Evolutionary conservation across 1,140 invertebrate species (phyloP).

Genomic region (Drosophila bipectinata): DNA sequence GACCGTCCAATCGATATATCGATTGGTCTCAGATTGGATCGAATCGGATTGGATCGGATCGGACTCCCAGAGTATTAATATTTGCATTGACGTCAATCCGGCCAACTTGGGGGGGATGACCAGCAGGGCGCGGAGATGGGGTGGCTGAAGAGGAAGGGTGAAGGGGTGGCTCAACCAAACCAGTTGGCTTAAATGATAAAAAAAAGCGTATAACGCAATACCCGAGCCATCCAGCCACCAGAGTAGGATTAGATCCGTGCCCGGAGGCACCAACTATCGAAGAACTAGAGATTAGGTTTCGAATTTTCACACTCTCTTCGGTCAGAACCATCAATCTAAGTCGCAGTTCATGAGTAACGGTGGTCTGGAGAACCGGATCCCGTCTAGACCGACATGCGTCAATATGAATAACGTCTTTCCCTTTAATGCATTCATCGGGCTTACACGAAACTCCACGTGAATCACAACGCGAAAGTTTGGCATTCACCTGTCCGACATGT

Average conservation of each 20-base stretch:
- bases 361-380: slow-evolving; percentile 54
- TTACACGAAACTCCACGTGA: slow-evolving; percentile 46
- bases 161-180: slow-evolving; percentile 18
- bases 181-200: slow-evolving; percentile 31
- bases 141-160: neutral
- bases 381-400: slow-evolving; percentile 24
- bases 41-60: slow-evolving; percentile 17
- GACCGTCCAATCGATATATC: slow-evolving; percentile 27
- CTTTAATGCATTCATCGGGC: slow-evolving; percentile 25
- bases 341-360: slow-evolving; percentile 38
- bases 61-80: slow-evolving; percentile 40
- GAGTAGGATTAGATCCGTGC: slow-evolving; percentile 34
- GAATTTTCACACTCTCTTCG: slow-evolving; percentile 28
- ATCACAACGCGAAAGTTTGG: slow-evolving; percentile 53
- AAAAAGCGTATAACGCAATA: slow-evolving; percentile 4
- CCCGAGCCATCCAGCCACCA: slow-evolving; percentile 11
- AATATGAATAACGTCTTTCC: slow-evolving; percentile 45
- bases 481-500: slow-evolving; percentile 6
- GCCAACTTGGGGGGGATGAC: neutral
- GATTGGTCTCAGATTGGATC: slow-evolving; percentile 35
- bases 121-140: slow-evolving; percentile 14
- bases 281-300: slow-evolving; percentile 8
- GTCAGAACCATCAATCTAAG: slow-evolving; percentile 18
- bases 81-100: slow-evolving; percentile 79
- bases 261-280: slow-evolving; percentile 27